Base-by-base conservation (phyloP, 1,140 invertebrate species). In the Heliconius hermathena region DNA sequence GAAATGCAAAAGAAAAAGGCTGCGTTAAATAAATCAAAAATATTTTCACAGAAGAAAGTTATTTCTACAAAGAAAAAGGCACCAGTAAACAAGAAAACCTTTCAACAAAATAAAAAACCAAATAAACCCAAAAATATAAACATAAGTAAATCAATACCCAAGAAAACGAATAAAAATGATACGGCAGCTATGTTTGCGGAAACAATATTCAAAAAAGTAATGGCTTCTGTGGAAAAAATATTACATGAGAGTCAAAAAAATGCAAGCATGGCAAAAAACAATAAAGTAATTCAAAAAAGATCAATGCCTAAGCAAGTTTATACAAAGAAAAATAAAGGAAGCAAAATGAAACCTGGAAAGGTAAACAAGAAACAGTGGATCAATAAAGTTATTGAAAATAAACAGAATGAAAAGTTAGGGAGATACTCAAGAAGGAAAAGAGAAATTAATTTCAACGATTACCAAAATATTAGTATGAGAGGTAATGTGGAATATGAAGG, bases 121-220 rank as follows among this genome's bases (percentile, higher is more conserved):
- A 41, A 78, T 33, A 77, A 83, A 52, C 16, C 71, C 70, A 77
- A 46, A 73, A 72, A 46, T 26, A 70, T 22, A 85, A 60, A 49
- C 74, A 66, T 49, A 22, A 60, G 16, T n/a, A 80, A 80, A 84
- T 33, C 71, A 41, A 82, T 74, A 70, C 60, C 70, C 20, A 76
- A 76, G 70, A 72, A 38, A 49, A 41, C 49, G 16, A 78, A 80
- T 29, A 72, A 72, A 26, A 74, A 83, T 74, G 82, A 84, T 70
- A 78, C 81, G 74, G 81, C 84, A 11, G 70, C 77, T n/a, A 80
- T 82, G 38, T 72, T 87, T 16, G 83, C 87, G 41, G 82, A 88
- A 71, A 82, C 80, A 49, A 77, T 89, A 33, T 76, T 88, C 0
- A 89, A 87, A 73, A 84, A 81, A 79, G 85, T 89, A 16, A 86